Evolutionary conservation across 2,888 invertebrate species (phyloP), one percentile per base, ranked within the genome.

Genomic region (Lepidochrysops patricia): DNA sequence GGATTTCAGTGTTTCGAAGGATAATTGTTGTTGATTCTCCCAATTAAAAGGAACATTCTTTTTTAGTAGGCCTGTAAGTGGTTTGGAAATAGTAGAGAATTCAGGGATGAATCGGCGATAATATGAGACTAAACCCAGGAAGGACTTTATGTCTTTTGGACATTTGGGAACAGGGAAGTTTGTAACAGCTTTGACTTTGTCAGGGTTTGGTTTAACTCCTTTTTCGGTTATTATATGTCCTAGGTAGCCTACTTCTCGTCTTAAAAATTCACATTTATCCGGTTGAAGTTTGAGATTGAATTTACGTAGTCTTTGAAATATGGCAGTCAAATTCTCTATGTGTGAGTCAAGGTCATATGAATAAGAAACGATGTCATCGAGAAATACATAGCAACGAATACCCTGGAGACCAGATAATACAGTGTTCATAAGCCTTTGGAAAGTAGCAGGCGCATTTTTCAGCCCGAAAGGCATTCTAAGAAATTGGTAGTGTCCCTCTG

Each of bases 91-190:
- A 61, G 64, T 58, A 27, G 60, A 60, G 7, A 63, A 63, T 50
- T 65, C 57, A 1, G 64, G 43, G 4, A 68, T 69, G 50, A 71
- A 77, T 26, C 72, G 64, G 2, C 72, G 66, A 32, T 73, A 76
- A 57, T 71, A 72, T 13, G n/a, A n/a, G n/a, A n/a, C n/a, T n/a
- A n/a, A n/a, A n/a, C n/a, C n/a, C n/a, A n/a, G n/a, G n/a, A n/a
- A n/a, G n/a, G n/a, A n/a, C n/a, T n/a, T n/a, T n/a, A n/a, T n/a
- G n/a, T n/a, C n/a, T n/a, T n/a, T n/a, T n/a, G n/a, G n/a, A n/a
- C n/a, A n/a, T n/a, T n/a, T n/a, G n/a, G n/a, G n/a, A n/a, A n/a
- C n/a, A n/a, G n/a, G n/a, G n/a, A n/a, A n/a, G n/a, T n/a, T n/a
- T n/a, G n/a, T n/a, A n/a, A n/a, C n/a, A n/a, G n/a, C n/a, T n/a